phyloP scores from a whole-genome alignment of 1,140 invertebrate genomes.

The Coptotermes formosanus region DNA sequence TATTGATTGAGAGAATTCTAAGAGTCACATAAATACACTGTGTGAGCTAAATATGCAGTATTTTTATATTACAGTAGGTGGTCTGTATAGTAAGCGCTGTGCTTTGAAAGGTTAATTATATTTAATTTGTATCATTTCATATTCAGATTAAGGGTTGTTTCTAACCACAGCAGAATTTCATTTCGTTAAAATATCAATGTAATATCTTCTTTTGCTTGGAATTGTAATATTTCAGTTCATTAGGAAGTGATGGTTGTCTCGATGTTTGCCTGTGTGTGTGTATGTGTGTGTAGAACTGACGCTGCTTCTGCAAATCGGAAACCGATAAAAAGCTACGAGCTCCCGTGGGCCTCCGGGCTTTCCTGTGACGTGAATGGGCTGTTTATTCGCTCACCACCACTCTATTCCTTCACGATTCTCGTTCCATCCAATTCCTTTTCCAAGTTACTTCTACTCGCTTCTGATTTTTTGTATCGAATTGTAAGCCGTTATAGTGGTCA shows the following conservation, averaged over 20 bases:
- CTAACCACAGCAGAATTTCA: too few relatives aligned
- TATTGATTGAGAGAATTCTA: too few relatives aligned
- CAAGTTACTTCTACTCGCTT: neutral
- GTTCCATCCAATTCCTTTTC: neutral
- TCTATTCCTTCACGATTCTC: neutral
- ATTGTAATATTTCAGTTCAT: neutral
- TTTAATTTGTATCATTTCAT: too few relatives aligned
- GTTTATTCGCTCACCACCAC: neutral
- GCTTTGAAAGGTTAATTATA: too few relatives aligned
- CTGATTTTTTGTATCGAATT: neutral
- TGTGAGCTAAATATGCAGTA: too few relatives aligned
- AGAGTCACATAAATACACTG: too few relatives aligned
- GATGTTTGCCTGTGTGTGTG: neutral
- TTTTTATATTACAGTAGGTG: too few relatives aligned
- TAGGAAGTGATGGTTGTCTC: neutral
- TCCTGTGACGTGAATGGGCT: constrained; percentile 2
- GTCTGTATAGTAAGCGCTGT: too few relatives aligned
- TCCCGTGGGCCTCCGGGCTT: neutral
- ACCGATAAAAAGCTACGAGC: neutral
- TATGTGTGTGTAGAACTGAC: neutral
- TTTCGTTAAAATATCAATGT: neutral
- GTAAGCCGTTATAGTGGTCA: neutral
- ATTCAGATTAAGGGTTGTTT: too few relatives aligned
- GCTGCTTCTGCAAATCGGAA: neutral
- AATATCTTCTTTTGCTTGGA: neutral